Evolutionary conservation across 2,888 invertebrate species (phyloP), one percentile per base, ranked within the genome.

Genomic region (Ormyrus thymus): DNA sequence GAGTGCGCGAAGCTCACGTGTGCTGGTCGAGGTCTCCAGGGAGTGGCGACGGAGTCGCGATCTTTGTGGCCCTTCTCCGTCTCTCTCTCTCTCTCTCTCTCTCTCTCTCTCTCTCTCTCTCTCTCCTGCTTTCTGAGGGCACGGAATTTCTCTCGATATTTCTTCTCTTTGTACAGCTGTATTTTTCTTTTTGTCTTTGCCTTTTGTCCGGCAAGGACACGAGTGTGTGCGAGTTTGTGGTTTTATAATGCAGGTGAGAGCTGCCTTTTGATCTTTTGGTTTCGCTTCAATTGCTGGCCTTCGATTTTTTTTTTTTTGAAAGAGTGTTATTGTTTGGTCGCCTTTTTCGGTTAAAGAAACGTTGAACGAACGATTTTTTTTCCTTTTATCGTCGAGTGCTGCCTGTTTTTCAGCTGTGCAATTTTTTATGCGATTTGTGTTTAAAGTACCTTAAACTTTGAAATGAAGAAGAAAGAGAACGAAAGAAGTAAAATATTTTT

Each of bases 1-100:
- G 83, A 85, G 84, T 70, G 59, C 55, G 45, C 64, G 51, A n/a
- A 46, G 45, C 9, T n/a, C 10, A 51, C 46, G 46, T 48, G 48
- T 13, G 13, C n/a, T 50, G 29, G 51, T 65, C 13, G 15, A 51
- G 15, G 15, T 13, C 9, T 15, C 13, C 55, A 29, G 29, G 29
- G 29, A 29, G 4, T 29, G 29, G 29, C 29, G 4, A 29, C 29
- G 29, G 29, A 29, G 29, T 29, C 29, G 29, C 29, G 29, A 29
- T 29, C 3, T 29, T 29, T 29, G 29, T 29, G 29, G 29, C 4
- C 29, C 29, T 29, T 29, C 29, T 29, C 29, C 29, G 29, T 29
- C 29, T 29, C 29, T 29, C 29, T 29, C 29, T 1, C 29, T 1
- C 29, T 29, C 29, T 29, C 29, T 29, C 29, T 29, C 29, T 1